Evolutionary conservation across 2,797 vertebrate genomes (phyloP).

Genomic region (Myiotriccus ornatus): DNA sequence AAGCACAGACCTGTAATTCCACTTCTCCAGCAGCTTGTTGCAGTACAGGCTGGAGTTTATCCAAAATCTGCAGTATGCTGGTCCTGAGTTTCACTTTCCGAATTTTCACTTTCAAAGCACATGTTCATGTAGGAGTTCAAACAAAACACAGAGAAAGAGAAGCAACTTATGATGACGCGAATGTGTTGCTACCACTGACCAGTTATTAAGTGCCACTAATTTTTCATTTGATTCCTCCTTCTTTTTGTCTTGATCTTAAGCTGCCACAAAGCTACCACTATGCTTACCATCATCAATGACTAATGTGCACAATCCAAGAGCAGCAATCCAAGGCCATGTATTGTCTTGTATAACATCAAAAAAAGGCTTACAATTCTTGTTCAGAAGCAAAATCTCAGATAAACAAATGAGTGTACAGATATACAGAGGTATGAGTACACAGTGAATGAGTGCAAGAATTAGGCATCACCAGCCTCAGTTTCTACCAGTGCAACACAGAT

Average conservation of each 20-base stretch:
- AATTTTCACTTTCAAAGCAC: background rate
- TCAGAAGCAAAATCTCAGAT: background rate
- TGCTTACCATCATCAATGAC: background rate
- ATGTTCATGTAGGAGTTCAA: background rate
- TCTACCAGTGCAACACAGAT: background rate
- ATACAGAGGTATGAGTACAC: background rate
- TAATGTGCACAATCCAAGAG: background rate
- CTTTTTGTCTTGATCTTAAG: background rate
- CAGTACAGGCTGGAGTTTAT: background rate
- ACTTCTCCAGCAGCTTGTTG: background rate
- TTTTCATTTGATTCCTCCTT: background rate
- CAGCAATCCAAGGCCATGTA: background rate
- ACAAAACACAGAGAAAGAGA: background rate
- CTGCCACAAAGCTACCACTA: background rate
- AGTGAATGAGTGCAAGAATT: background rate
- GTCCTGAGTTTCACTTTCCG: background rate
- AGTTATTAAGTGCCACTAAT: background rate
- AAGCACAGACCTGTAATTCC: background rate
- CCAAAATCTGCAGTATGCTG: background rate
- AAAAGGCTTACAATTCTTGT: background rate
- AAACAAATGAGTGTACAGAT: background rate
- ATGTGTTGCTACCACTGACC: background rate
- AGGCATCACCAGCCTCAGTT: background rate
- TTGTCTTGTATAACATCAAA: background rate
- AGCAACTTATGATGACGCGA: background rate